These are phyloP conservation scores for Psilopogon haemacephalus DNA, from an alignment of 2,113 vertebrate species.

Conservation along the genomic window DNA sequence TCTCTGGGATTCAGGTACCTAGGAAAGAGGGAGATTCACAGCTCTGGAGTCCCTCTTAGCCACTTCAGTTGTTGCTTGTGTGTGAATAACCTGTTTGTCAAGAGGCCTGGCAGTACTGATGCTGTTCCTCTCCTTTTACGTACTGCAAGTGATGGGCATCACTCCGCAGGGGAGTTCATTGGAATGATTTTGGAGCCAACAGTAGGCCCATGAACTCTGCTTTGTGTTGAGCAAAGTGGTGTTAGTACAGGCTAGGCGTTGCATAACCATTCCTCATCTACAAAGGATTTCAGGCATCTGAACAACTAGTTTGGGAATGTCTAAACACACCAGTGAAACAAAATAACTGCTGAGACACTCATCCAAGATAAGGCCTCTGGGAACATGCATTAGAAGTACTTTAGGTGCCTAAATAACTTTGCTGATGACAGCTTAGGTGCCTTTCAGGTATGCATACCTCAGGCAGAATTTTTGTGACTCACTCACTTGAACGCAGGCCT, in stretches of 20 bases:
- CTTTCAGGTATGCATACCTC: slow-evolving; percentile 56
- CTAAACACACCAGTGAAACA: neutral
- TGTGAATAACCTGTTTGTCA: neutral
- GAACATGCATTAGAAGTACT: slow-evolving; percentile 5
- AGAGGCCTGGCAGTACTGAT: neutral
- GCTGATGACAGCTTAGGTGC: slow-evolving; percentile 55
- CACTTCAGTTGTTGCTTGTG: neutral
- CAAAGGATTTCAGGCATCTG: neutral
- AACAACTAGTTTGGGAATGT: neutral
- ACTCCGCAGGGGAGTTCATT: neutral
- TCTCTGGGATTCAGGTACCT: neutral
- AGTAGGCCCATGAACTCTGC: neutral
- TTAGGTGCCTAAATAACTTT: slow-evolving; percentile 47
- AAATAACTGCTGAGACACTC: slow-evolving; percentile 16
- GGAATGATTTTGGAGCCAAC: neutral
- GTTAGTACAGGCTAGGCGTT: neutral
- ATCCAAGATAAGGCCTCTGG: slow-evolving; percentile 45
- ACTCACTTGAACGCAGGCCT: slow-evolving; percentile 2
- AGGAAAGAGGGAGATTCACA: neutral
- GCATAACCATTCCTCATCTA: neutral
- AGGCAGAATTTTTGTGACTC: slow-evolving; percentile 47
- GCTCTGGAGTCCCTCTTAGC: neutral
- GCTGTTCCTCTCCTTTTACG: neutral
- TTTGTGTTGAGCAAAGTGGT: neutral
- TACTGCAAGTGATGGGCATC: neutral